phyloP scores from a whole-genome alignment of 2,888 invertebrate genomes.

The Pedicia rivosa region DNA sequence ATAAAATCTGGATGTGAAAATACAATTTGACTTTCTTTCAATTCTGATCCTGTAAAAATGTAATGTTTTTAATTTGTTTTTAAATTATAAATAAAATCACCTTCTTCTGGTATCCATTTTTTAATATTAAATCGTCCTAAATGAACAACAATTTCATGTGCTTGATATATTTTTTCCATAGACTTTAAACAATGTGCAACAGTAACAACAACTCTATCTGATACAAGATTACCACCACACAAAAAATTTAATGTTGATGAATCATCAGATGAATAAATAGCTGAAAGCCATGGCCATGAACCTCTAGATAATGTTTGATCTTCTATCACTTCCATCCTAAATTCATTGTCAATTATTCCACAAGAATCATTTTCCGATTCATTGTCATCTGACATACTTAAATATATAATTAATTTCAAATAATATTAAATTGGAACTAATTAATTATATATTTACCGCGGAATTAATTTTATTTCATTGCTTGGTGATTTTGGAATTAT shows the following conservation, averaged over 20 bases:
- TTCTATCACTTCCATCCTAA: constrained; percentile 16
- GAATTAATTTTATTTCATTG: too few relatives aligned
- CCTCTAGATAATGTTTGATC: constrained; percentile 29
- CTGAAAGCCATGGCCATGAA: constrained; percentile 53
- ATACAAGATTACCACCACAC: constrained; percentile 27
- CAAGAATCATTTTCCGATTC: too few relatives aligned
- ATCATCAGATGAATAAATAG: constrained; percentile 38
- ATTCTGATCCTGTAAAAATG: too few relatives aligned
- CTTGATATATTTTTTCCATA: too few relatives aligned
- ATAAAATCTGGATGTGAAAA: constrained; percentile 30
- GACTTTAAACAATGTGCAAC: constrained; percentile 36
- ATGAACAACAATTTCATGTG: constrained; percentile 28
- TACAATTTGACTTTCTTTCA: neutral
- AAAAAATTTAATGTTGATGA: constrained; percentile 29
- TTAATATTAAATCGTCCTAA: constrained; percentile 32
- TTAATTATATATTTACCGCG: too few relatives aligned
- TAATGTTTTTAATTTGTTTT: too few relatives aligned
- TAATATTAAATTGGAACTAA: too few relatives aligned
- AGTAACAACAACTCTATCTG: constrained; percentile 23
- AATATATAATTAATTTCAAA: too few relatives aligned
- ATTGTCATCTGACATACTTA: too few relatives aligned
- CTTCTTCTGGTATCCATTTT: constrained; percentile 29
- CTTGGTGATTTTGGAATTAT: too few relatives aligned
- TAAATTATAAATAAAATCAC: too few relatives aligned
- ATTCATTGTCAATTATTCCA: neutral